phyloP scores from a whole-genome alignment of 2,113 vertebrate species.

The Ibidorhyncha struthersii region DNA sequence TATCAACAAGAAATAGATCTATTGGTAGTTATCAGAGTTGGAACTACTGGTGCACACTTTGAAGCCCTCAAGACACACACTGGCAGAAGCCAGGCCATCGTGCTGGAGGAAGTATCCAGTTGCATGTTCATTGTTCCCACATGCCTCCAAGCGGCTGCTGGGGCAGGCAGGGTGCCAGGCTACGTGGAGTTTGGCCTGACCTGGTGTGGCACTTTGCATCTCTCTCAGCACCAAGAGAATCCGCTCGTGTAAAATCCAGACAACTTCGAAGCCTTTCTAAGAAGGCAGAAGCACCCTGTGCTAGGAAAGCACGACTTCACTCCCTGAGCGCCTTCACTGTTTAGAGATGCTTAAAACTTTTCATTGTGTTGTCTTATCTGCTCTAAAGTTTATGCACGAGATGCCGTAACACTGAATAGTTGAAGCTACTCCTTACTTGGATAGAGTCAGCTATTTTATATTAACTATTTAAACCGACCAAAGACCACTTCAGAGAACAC shows the following conservation, averaged over 20 bases:
- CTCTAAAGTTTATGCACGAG: neutral
- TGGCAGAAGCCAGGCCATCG: neutral
- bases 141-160: neutral
- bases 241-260: neutral
- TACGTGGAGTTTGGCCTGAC: neutral
- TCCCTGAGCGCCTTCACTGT: neutral
- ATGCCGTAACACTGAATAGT: rapidly evolving
- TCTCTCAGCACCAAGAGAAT: neutral
- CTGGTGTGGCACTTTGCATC: neutral
- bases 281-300: neutral
- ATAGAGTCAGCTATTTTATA: neutral
- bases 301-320: neutral
- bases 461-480: neutral
- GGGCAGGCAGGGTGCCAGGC: neutral
- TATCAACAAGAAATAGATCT: neutral
- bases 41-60: neutral
- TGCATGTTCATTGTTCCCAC: neutral
- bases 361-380: neutral
- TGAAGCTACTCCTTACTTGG: neutral
- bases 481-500: neutral
- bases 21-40: neutral
- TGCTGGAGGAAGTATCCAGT: neutral
- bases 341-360: neutral
- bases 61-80: neutral
- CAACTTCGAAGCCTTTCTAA: neutral